Conservation (phyloP, 2,888 invertebrate species). For the Himalopsyche japonica region DNA sequence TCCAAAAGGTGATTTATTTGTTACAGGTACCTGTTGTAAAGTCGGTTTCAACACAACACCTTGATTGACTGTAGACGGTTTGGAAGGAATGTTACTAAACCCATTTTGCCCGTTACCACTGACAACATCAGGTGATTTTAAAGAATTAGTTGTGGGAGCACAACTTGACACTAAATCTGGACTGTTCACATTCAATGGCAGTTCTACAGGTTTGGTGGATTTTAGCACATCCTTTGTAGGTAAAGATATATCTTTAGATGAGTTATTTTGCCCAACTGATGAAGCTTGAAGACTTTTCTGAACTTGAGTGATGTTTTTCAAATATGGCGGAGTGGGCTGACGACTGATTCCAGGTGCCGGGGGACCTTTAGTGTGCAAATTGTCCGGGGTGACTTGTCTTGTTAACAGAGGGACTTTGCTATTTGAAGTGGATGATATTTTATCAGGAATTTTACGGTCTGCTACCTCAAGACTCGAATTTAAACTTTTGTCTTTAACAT, state of each 20-base stretch:
- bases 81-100: conserved; percentile 43
- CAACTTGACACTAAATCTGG: conserved; percentile 77
- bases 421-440: conserved; percentile 42
- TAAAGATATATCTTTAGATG: conserved; percentile 49
- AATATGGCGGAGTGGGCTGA: conserved; percentile 49
- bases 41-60: conserved; percentile 43
- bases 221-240: conserved; percentile 52
- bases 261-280: conserved; percentile 9
- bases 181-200: conserved; percentile 56
- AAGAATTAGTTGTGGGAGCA: conserved; percentile 52
- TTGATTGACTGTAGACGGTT: conserved; percentile 45
- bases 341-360: conserved; percentile 56
- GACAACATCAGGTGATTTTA: conserved; percentile 67
- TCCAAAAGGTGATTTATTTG: conserved; percentile 43
- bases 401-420: conserved; percentile 57
- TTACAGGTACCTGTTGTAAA: conserved; percentile 52
- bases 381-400: conserved; percentile 50
- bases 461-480: conserved; percentile 44
- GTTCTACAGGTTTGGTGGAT: conserved; percentile 44
- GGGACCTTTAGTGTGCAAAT: conserved; percentile 43
- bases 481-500: conserved; percentile 45
- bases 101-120: conserved; percentile 50
- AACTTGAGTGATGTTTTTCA: conserved; percentile 21
- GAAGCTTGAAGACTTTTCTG: conserved; percentile 33
- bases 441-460: conserved; percentile 11